Evolutionary conservation across 2,888 invertebrate species (phyloP), one percentile per base, ranked within the genome.

Genomic region (Sarcophaga variegata): DNA sequence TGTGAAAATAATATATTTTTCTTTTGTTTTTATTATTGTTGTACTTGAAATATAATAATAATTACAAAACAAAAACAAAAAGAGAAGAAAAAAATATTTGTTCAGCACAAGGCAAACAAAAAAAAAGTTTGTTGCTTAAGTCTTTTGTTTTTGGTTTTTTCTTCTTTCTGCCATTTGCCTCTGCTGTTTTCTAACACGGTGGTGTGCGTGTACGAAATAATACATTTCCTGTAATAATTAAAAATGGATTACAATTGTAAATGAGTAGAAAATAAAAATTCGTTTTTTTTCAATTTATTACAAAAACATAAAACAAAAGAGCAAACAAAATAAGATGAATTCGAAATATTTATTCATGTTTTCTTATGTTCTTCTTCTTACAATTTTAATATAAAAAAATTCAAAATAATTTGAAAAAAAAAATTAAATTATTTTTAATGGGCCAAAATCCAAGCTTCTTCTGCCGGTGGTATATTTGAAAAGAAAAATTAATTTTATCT

Each of bases 191-290:
- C 54, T 54, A 54, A 54, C 17, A 54, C 2, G 2, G 59, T 71
- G 27, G 37, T 27, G 70, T 84, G 84, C 84, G 84, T 87, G 87
- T 74, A 14, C 66, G 59, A 87, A 84, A 87, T 84, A 72, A 87
- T 71, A 87, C 67, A 84, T 87, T 87, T 87, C 87, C 87, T 84
- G 81, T 76, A 81, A 87, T 79, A 87, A 87, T 84, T 87, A 84
- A 87, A 87, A 87, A 87, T 87, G 81, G 70, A 84, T 87, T 87
- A 84, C 63, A 80, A 76, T 79, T 82, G 81, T 76, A 64, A 77
- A 72, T 12, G 64, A 63, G 27, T 49, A 63, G 54, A 49, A n/a
- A 81, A 77, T 22, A 69, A 20, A 22, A 83, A 47, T 14, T 59
- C 1, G 22, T 22, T 59, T 59, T 59, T 59, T 59, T 59, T 1